Conservation (phyloP, 2,888 invertebrate species). For the Automeris io region DNA sequence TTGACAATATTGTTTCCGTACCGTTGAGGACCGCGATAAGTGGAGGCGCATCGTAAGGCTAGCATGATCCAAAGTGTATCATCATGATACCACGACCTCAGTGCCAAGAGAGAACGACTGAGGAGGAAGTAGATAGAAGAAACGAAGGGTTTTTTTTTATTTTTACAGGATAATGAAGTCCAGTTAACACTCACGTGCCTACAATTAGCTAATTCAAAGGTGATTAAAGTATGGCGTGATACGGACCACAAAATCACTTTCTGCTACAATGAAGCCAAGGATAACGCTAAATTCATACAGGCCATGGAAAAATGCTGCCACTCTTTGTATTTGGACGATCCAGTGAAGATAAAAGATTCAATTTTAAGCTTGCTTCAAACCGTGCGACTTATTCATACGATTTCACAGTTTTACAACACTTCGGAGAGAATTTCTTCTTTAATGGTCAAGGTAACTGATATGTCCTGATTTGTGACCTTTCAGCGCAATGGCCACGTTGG, state of each 20-base stretch:
- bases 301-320: slow-evolving; percentile 97
- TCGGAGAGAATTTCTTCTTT: slow-evolving; percentile 96
- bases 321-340: slow-evolving; percentile 93
- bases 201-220: slow-evolving; percentile 85
- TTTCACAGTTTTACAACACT: slow-evolving; percentile 97
- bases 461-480: no score
- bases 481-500: no score
- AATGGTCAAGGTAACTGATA: slow-evolving; percentile 96
- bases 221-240: slow-evolving; percentile 88
- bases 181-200: slow-evolving; percentile 86
- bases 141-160: no score
- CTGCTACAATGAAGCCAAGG: slow-evolving; percentile 96
- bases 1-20: no score
- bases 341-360: slow-evolving; percentile 94
- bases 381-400: slow-evolving; percentile 93
- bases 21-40: no score
- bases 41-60: no score
- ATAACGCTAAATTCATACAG: slow-evolving; percentile 94
- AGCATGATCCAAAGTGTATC: no score
- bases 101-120: no score
- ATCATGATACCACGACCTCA: no score
- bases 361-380: slow-evolving; percentile 93
- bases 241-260: slow-evolving; percentile 94
- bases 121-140: no score
- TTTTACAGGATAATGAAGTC: slow-evolving; percentile 81